Evolutionary conservation across 2,888 invertebrate species (phyloP), one percentile per base, ranked within the genome.

Genomic region (Platycheirus albimanus): DNA sequence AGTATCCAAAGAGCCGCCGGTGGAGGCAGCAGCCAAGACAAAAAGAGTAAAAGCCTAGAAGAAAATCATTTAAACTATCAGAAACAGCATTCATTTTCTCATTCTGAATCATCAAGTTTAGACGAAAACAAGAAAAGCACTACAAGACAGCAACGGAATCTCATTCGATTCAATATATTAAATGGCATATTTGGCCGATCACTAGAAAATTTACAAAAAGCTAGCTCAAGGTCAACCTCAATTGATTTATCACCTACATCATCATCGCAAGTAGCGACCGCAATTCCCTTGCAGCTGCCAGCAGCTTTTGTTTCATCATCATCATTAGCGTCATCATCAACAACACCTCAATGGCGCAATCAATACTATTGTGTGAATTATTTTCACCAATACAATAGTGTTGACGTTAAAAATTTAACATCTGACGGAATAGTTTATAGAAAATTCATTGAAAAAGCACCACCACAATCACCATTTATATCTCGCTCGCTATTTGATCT

Each of bases 181-280:
- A 87, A 83, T 47, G 86, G 86, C 20, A 85, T 88, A 66, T 88
- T 87, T 63, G 87, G 87, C 8, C 84, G 86, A 36, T 84, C 86
- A n/a, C 85, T 86, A 49, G 71, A 58, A 20, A 83, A 77, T 66
- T 38, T 86, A 33, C 61, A 63, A 17, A 78, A 80, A 15, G 33
- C 36, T 19, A 41, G 33, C 13, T 13, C 54, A 11, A 41, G 33
- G 11, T 13, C 54, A 11, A 33, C 24, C 28, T 47, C 49, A 17
- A 54, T 15, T 43, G 52, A 58, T 7, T 56, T 36, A 30, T 67
- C 77, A 20, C 47, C 67, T 13, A 76, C 72, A 28, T 51, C 67
- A 30, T 49, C 75, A 30, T 49, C 75, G 1, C 66, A 30, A 4
- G 24, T 15, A 11, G 8, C 74, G 38, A 45, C 71, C 2, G 56